Base-by-base conservation (phyloP, 2,113 vertebrate species). In the Lontra canadensis region DNA sequence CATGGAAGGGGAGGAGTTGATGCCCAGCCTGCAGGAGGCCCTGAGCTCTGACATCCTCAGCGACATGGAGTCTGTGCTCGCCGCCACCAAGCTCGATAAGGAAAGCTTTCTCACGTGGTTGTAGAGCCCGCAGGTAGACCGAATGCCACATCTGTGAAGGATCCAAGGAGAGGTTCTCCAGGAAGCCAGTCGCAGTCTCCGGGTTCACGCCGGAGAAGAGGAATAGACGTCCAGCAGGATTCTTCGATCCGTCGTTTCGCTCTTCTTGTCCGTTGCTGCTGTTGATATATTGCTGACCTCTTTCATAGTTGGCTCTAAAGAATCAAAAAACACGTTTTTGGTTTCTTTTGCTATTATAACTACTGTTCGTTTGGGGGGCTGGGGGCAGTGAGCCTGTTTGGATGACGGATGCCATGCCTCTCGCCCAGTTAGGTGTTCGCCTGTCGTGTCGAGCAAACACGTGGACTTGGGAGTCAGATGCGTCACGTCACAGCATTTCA, bases 71-170 rank as follows among this genome's bases (percentile, higher is more conserved):
- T 99, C 99, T 25, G 99, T 99, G 97, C 99, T 99, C 98, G 99
- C 99, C 94, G 99, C 99, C 98, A 99, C 99, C 99, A 99, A 99
- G 99, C 99, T 99, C 94, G 99, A 99, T 99, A 99, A 99, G 99
- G 99, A 99, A 98, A 99, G 99, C 99, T 99, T 99, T 99, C 99
- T 99, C 97, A 99, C 99, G 93, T 99, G 99, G 99, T 99, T 99
- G 99, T 99, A 99, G 99, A 99, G 98, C 98, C 97, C 98, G 98
- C 98, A 97, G 98, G 98, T 97, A 99, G 99, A 99, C 99, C 98
- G 99, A 98, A 98, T 99, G 98, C 98, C 98, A 96, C 97, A 98
- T 99, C 99, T 99, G 99, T 99, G 99, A 99, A 99, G 99, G 99
- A 99, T 99, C 98, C 99, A 98, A 99, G 97, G 98, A 99, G 98